Conservation (phyloP, 2,113 vertebrate species). For the Solenodon paradoxus region DNA sequence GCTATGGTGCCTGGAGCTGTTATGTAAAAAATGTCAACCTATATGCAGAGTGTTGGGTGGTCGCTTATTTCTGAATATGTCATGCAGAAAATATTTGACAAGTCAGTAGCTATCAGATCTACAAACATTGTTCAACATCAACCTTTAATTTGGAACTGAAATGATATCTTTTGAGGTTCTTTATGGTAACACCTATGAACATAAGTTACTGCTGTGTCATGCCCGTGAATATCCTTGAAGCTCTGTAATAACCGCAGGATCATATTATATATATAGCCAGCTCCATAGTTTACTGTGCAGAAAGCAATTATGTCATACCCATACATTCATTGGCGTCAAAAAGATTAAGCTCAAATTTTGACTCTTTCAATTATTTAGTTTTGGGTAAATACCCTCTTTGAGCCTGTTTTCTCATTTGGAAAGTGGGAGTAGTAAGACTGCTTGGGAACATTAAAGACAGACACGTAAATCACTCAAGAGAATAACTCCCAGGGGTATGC, state of each 20-base stretch:
- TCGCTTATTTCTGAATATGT: conserved; percentile 1
- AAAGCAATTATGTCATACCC: not conserved
- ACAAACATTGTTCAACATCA: not conserved
- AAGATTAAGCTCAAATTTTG: not conserved
- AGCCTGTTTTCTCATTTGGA: conserved; percentile 5
- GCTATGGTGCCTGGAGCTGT: not conserved
- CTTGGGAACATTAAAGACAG: not conserved
- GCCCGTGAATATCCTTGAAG: not conserved
- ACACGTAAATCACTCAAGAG: not conserved
- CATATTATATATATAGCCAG: not conserved
- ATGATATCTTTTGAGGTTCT: not conserved
- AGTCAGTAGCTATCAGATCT: not conserved
- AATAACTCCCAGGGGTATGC: not conserved
- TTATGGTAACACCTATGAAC: not conserved
- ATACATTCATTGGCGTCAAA: not conserved
- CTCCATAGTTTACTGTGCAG: not conserved
- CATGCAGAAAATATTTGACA: not conserved
- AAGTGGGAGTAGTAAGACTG: not conserved
- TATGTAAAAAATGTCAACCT: not conserved
- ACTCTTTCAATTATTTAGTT: not conserved
- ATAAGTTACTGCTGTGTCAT: not conserved
- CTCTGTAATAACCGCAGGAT: not conserved
- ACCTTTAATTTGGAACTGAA: not conserved
- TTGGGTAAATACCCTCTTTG: not conserved
- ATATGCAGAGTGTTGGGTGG: not conserved